Evolutionary conservation across 1,140 invertebrate species (phyloP), one percentile per base, ranked within the genome.

Genomic region (Aphelenchoides besseyi): DNA sequence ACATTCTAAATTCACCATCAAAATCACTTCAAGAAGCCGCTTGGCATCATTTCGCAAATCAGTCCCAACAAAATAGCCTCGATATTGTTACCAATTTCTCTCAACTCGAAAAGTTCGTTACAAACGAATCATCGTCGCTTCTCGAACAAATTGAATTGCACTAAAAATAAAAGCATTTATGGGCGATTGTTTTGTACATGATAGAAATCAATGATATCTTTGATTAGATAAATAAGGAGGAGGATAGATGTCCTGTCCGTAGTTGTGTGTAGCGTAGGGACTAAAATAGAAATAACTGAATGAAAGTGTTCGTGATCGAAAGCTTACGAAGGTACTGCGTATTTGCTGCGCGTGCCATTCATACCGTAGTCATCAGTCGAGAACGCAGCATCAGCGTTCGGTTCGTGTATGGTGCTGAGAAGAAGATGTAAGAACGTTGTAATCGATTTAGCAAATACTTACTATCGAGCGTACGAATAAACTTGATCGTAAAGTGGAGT

Each of bases 231-330:
- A 29, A 33, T 74, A 78, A 41, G 70, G 69, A 18, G 74, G 77
- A 16, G 74, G 74, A 62, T 78, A 77, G 26, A 75, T 52, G 33
- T 79, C 74, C 8, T 76, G 74, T 30, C 75, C 75, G 30, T 75
- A 79, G 41, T 79, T 75, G 53, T 30, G 30, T 26, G 75, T 64
- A 32, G 68, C 76, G 48, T 75, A 75, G 28, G 68, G 75, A 28
- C 53, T 55, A 36, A 35, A 18, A 53, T n/a, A n/a, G 48, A 29
- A 63, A 72, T 35, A 61, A 37, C 37, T 74, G 32, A 68, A 74
- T 53, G 37, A 36, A 55, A 18, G n/a, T 30, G 29, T 33, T 29
- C 28, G 41, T 48, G 23, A 48, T 12, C n/a, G 59, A 1, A 1
- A 1, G 28, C 59, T 48, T 61, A 61, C 63, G 63, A 59, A 18